phyloP scores from a whole-genome alignment of 2,888 invertebrate species.

The Erebia palarica region DNA sequence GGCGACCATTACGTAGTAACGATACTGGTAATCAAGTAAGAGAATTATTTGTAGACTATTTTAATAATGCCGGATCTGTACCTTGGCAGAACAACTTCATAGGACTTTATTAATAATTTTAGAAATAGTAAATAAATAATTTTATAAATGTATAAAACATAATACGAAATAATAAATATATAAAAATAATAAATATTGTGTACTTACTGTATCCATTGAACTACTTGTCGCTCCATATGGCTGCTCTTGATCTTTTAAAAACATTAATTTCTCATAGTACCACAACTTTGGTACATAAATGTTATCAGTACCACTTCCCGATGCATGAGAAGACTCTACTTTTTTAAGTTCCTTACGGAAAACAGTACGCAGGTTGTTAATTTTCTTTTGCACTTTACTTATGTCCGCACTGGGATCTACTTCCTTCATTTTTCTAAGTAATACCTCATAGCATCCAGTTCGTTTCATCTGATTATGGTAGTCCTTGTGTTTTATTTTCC shows the following conservation, averaged over 20 bases:
- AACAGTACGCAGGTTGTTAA: neutral
- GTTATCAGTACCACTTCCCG: neutral
- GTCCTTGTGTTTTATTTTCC: neutral
- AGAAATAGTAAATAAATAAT: neutral
- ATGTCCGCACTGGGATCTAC: neutral
- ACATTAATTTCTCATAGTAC: neutral
- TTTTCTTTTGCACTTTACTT: neutral
- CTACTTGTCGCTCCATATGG: conserved; percentile 1
- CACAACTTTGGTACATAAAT: neutral
- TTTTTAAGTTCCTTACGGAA: too few species aligned
- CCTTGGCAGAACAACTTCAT: conserved; percentile 6
- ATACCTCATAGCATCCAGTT: neutral
- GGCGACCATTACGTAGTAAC: neutral
- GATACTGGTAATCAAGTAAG: conserved; percentile 4
- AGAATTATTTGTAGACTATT: conserved; percentile 1
- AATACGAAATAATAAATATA: neutral
- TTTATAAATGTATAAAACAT: neutral
- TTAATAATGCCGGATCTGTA: neutral
- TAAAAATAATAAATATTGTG: neutral
- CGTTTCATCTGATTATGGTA: neutral
- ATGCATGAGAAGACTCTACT: neutral
- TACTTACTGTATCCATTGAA: conserved; percentile 1
- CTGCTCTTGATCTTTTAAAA: neutral
- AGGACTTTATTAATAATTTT: conserved; percentile 1
- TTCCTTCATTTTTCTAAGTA: neutral